Evolutionary conservation across 2,888 invertebrate genomes (phyloP).

Genomic region (Endomychus coccineus): DNA sequence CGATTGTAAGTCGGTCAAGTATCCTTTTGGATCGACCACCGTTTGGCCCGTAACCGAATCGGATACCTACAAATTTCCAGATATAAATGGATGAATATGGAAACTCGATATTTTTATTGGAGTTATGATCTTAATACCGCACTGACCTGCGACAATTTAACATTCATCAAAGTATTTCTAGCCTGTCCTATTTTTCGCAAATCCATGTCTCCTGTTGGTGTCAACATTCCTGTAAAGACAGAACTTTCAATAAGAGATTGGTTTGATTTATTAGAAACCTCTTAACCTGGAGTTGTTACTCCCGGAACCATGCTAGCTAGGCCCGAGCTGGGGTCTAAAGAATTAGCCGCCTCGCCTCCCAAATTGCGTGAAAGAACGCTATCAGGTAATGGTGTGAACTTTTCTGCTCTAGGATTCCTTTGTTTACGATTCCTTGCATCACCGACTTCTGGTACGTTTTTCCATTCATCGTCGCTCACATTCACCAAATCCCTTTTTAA

Average conservation of each 20-base stretch:
- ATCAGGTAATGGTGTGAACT: constrained; percentile 96
- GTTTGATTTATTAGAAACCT: constrained; percentile 1
- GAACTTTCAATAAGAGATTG: constrained; percentile 1
- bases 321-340: constrained; percentile 80
- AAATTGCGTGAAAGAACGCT: constrained; percentile 83
- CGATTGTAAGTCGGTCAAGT: constrained; percentile 97
- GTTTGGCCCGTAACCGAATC: constrained; percentile 99
- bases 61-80: constrained; percentile 56
- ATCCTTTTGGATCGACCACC: constrained; percentile 98
- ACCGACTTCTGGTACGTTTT: constrained; percentile 97
- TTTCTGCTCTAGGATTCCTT: constrained; percentile 89
- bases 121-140: not conserved
- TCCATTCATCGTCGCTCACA: constrained; percentile 92
- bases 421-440: constrained; percentile 96
- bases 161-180: constrained; percentile 97
- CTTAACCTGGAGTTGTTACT: constrained; percentile 71
- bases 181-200: constrained; percentile 98
- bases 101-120: not conserved
- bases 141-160: constrained; percentile 79
- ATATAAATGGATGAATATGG: not conserved
- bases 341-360: constrained; percentile 70
- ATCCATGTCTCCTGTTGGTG: constrained; percentile 88
- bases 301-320: constrained; percentile 83
- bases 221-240: constrained; percentile 56
- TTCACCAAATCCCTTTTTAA: constrained; percentile 78